Percentiles rank a stretch among this genome's conserved stretches.
Conservation (phyloP, 2,113 vertebrate genomes). For the Murina feae region DNA sequence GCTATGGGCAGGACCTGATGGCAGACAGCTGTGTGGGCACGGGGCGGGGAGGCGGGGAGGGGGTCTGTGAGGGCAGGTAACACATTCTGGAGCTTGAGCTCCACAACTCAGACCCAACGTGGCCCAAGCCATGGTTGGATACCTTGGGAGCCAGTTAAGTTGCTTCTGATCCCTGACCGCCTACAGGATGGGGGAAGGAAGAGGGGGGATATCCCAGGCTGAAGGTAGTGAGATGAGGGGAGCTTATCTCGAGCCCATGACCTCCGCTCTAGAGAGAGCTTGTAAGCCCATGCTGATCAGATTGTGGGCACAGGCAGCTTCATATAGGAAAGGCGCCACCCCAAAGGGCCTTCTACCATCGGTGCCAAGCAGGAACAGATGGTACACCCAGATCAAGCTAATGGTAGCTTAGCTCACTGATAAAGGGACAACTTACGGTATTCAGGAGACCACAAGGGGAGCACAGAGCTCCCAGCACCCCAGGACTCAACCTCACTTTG, state of each 20-base stretch:
- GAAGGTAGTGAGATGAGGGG: not conserved
- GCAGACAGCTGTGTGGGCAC: not conserved
- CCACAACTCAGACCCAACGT: not conserved
- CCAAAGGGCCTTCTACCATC: not conserved
- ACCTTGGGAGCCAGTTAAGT: not conserved
- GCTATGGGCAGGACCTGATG: not conserved
- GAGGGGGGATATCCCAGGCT: not conserved
- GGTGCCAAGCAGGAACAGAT: not conserved
- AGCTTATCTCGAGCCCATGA: not conserved
- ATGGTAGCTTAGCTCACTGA: not conserved
- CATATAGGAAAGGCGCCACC: not conserved
- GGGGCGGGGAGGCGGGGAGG: no score
- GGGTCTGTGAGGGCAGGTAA: not conserved
- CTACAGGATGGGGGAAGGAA: not conserved
- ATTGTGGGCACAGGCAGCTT: not conserved
- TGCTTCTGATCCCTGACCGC: not conserved
- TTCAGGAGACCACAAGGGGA: not conserved
- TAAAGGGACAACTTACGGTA: not conserved
- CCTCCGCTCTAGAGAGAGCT: not conserved
- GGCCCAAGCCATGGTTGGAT: not conserved
- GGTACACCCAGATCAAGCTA: not conserved
- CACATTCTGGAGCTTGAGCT: not conserved
- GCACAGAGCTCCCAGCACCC: not conserved
- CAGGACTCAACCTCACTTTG: not conserved
- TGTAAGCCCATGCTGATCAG: not conserved